A percentile compares a stretch with the other conserved stretches of the same genome.
phyloP scores from a whole-genome alignment of 2,113 vertebrate species.

The Halichoerus grypus region DNA sequence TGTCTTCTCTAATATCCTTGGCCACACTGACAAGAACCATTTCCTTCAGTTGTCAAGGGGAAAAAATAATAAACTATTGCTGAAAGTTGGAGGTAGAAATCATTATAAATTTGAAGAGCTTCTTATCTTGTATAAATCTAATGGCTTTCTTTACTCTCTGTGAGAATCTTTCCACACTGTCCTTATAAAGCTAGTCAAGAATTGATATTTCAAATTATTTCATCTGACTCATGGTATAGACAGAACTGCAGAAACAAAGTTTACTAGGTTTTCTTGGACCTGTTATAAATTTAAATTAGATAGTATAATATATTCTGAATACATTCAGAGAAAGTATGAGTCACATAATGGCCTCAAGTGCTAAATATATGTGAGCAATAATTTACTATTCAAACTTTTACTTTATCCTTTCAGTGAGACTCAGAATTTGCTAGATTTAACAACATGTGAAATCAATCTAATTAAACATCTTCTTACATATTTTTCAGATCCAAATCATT shows the following conservation, averaged over 20 bases:
- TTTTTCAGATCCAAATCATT: background rate
- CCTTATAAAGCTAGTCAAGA: background rate
- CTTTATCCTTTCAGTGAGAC: background rate
- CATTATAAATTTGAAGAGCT: constrained; percentile 3
- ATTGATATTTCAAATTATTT: background rate
- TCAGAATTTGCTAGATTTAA: background rate
- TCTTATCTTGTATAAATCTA: background rate
- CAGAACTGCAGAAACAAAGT: background rate
- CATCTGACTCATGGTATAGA: background rate
- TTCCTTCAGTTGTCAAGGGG: background rate
- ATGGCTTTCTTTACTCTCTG: background rate
- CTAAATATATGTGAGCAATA: background rate
- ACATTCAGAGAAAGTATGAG: background rate
- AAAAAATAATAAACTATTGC: background rate
- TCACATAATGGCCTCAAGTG: background rate
- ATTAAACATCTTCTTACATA: background rate
- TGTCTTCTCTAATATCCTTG: background rate
- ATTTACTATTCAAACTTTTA: background rate
- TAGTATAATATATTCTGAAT: background rate
- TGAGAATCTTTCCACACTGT: background rate
- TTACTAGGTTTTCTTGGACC: background rate
- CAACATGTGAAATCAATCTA: background rate
- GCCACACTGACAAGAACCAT: background rate
- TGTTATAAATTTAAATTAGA: background rate
- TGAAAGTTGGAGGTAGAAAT: background rate